Evolutionary conservation across 2,888 invertebrate species (phyloP).

Genomic region (Dugesia japonica): DNA sequence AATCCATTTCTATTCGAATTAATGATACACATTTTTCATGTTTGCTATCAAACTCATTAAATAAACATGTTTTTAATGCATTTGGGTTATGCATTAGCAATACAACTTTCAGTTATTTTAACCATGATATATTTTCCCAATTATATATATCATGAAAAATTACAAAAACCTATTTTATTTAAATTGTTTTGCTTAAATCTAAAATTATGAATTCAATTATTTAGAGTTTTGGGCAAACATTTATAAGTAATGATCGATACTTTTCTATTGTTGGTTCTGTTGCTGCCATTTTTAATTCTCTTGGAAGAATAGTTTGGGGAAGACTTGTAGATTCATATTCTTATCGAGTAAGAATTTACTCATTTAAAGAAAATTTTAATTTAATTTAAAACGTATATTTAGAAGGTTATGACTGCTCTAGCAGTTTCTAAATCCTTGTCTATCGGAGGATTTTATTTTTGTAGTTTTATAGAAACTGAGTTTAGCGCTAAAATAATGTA

Average conservation of each 20-base stretch:
- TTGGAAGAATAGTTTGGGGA: conserved; percentile 50
- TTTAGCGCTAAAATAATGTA: conserved; percentile 39
- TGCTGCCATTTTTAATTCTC: conserved; percentile 49
- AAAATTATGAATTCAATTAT: background rate
- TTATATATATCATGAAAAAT: too few relatives aligned
- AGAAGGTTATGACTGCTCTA: conserved; percentile 33
- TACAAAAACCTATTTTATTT: too few relatives aligned
- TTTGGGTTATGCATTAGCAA: too few relatives aligned
- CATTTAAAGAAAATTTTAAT: background rate
- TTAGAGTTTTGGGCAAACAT: background rate
- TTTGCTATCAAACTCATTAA: too few relatives aligned
- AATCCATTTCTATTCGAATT: too few relatives aligned
- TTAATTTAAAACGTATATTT: background rate
- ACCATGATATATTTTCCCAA: too few relatives aligned
- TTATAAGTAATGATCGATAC: conserved; percentile 47
- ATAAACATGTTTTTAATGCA: too few relatives aligned
- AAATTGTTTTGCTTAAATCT: too few relatives aligned
- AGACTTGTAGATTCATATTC: conserved; percentile 58
- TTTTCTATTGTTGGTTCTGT: conserved; percentile 49
- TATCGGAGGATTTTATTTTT: conserved; percentile 37
- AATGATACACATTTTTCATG: too few relatives aligned
- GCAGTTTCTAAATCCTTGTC: conserved; percentile 38
- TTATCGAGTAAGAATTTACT: background rate
- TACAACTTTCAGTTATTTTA: too few relatives aligned
- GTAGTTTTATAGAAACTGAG: background rate